Evolutionary conservation across 2,888 invertebrate species (phyloP).

Genomic region (Standfussiana lucernea): DNA sequence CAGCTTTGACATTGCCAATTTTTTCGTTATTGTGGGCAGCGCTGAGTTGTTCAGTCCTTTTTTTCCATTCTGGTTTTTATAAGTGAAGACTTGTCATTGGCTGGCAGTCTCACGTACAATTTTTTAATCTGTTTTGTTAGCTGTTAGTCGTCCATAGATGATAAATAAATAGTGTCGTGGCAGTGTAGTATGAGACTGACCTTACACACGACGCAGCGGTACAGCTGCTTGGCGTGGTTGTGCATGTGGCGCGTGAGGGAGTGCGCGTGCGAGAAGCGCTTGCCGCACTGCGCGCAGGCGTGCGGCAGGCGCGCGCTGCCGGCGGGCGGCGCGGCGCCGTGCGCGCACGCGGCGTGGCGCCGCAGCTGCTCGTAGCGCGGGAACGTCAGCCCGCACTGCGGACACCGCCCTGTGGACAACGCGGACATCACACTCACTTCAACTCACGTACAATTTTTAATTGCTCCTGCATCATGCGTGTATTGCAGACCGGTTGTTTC

Average conservation of each 20-base stretch:
- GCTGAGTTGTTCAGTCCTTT: no score
- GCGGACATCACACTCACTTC: not conserved
- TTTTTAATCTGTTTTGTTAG: no score
- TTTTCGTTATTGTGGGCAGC: no score
- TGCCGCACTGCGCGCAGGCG: slow-evolving; percentile 86
- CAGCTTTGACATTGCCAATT: no score
- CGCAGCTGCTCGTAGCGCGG: slow-evolving; percentile 86
- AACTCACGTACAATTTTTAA: not conserved
- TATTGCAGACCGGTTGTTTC: not conserved
- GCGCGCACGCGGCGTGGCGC: slow-evolving; percentile 80
- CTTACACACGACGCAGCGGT: slow-evolving; percentile 88
- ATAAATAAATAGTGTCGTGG: no score
- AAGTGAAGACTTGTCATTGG: no score
- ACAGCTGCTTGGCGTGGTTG: slow-evolving; percentile 85
- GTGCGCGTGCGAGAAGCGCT: slow-evolving; percentile 85
- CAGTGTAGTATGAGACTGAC: slow-evolving; percentile 15
- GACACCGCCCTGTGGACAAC: slow-evolving; percentile 77
- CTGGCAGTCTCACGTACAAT: no score
- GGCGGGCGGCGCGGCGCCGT: slow-evolving; percentile 66
- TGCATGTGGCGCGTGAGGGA: slow-evolving; percentile 87
- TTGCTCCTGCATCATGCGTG: not conserved
- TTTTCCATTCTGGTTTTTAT: no score
- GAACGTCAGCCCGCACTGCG: slow-evolving; percentile 81
- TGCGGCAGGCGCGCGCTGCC: slow-evolving; percentile 52
- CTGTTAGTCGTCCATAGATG: no score